phyloP scores from a whole-genome alignment of 2,113 vertebrate genomes.

The Tetraodon nigroviridis region DNA sequence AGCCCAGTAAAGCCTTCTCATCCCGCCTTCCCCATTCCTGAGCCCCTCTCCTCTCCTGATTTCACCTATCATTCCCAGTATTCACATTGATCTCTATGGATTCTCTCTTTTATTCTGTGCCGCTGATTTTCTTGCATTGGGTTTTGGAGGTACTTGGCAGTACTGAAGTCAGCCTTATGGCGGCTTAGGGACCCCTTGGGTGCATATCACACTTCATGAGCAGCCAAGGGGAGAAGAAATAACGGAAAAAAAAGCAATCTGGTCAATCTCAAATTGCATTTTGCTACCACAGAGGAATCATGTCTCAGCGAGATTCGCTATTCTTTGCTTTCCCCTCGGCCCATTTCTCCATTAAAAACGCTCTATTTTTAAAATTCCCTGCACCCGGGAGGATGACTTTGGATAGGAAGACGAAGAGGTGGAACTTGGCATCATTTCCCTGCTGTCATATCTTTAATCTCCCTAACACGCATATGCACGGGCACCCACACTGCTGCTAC shows the following conservation, averaged over 20 bases:
- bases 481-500: slow-evolving; percentile 24
- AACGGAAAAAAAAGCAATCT: slow-evolving; percentile 65
- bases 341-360: slow-evolving; percentile 61
- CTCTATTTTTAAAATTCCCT: slow-evolving; percentile 67
- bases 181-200: slow-evolving; percentile 58
- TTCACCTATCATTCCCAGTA: slow-evolving; percentile 62
- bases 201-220: slow-evolving; percentile 63
- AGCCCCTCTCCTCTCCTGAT: slow-evolving; percentile 11
- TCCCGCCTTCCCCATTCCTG: not conserved
- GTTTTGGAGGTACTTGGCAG: slow-evolving; percentile 34
- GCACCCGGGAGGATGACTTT: slow-evolving; percentile 40
- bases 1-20: slow-evolving; percentile 43
- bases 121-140: slow-evolving; percentile 55
- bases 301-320: slow-evolving; percentile 37
- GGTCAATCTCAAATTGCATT: slow-evolving; percentile 71
- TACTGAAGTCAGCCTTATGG: slow-evolving; percentile 53
- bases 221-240: slow-evolving; percentile 33
- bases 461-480: slow-evolving; percentile 16
- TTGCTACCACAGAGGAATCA: slow-evolving; percentile 52
- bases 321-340: slow-evolving; percentile 46
- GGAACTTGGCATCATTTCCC: slow-evolving; percentile 57
- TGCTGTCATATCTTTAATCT: slow-evolving; percentile 51
- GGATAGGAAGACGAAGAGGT: slow-evolving; percentile 49
- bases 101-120: slow-evolving; percentile 68
- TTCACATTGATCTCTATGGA: slow-evolving; percentile 69